Evolutionary conservation across 2,888 invertebrate species (phyloP).

Genomic region (Drosophila kanekoi): DNA sequence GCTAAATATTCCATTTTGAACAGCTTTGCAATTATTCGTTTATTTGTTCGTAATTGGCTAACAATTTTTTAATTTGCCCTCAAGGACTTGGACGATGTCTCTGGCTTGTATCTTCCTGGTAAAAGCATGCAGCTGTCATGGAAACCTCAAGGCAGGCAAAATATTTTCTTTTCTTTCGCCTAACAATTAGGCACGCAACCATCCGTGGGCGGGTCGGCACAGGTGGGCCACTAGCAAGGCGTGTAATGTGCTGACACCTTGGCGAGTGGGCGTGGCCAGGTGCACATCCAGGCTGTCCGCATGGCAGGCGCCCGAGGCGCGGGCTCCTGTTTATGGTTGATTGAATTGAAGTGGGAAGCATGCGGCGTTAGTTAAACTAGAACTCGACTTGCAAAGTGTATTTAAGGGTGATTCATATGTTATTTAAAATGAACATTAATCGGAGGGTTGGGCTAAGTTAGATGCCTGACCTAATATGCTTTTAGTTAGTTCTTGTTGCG

Average conservation of each 20-base stretch:
- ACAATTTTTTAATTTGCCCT: slow-evolving; percentile 17
- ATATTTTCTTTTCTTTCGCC: slow-evolving; percentile 54
- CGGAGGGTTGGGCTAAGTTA: background rate
- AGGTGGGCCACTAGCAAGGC: slow-evolving; percentile 41
- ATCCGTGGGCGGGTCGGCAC: slow-evolving; percentile 34
- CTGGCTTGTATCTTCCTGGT: slow-evolving; percentile 9
- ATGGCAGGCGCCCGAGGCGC: slow-evolving; percentile 55
- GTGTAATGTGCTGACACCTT: slow-evolving; percentile 68
- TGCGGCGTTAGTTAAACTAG: slow-evolving; percentile 25
- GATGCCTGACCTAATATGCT: slow-evolving; percentile 4
- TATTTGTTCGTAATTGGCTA: slow-evolving; percentile 20
- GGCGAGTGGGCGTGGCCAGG: slow-evolving; percentile 41
- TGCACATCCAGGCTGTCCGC: slow-evolving; percentile 42
- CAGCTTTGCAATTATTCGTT: background rate
- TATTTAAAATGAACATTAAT: background rate
- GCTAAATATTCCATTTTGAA: background rate
- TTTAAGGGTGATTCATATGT: slow-evolving; percentile 31
- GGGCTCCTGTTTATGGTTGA: slow-evolving; percentile 62
- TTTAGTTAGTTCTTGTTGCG: background rate
- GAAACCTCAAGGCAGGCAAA: slow-evolving; percentile 47
- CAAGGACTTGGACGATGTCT: slow-evolving; percentile 20
- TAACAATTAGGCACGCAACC: slow-evolving; percentile 74
- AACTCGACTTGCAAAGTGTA: slow-evolving; percentile 12
- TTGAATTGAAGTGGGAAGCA: slow-evolving; percentile 66
- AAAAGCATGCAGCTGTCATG: slow-evolving; percentile 53